Percentiles rank a stretch among this genome's conserved stretches.
phyloP scores from a whole-genome alignment of 2,113 vertebrate genomes.

The Dromaius novaehollandiae region DNA sequence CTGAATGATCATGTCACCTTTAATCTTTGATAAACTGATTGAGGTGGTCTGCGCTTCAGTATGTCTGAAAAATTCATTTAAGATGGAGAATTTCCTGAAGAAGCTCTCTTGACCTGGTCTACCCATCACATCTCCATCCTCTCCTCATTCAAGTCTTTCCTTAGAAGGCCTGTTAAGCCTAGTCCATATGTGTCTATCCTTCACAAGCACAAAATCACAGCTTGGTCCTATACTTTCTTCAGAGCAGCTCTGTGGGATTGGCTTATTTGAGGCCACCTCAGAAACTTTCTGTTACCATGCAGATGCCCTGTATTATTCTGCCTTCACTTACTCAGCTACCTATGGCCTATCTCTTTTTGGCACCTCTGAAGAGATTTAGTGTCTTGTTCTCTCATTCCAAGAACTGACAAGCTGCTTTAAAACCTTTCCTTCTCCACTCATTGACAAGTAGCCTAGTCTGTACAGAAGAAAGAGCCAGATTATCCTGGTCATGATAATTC shows the following conservation, averaged over 20 bases:
- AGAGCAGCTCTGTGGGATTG: neutral
- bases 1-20: neutral
- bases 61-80: neutral
- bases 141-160: neutral
- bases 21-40: neutral
- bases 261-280: neutral
- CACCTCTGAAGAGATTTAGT: neutral
- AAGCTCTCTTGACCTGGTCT: neutral
- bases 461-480: neutral
- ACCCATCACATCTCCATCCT: neutral
- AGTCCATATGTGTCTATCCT: neutral
- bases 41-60: neutral
- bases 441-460: neutral
- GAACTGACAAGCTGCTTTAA: neutral
- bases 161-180: neutral
- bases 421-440: neutral
- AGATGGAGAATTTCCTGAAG: neutral
- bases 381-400: neutral
- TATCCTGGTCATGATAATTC: neutral
- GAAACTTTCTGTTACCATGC: neutral
- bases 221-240: neutral
- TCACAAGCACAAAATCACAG: neutral
- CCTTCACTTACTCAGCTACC: neutral
- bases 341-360: neutral
- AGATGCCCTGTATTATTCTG: neutral